Conservation (phyloP, 2,113 vertebrate genomes). For the Beaufortia kweichowensis region DNA sequence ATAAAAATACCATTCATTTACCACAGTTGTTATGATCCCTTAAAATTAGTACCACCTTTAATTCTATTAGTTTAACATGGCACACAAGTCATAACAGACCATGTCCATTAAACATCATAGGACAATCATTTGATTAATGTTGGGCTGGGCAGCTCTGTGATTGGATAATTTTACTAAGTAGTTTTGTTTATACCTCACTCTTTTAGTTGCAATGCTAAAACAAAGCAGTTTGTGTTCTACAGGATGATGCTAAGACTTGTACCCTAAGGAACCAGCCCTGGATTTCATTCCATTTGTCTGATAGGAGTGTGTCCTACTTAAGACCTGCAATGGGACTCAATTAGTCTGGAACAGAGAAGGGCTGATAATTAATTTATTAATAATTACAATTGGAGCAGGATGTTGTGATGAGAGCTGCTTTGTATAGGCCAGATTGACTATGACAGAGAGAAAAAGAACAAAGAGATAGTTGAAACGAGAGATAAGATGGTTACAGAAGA, state of each 20-base stretch:
- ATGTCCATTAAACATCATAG: no score
- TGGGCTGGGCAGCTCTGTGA: neutral
- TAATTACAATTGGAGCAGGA: constrained; percentile 70
- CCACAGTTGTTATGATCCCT: no score
- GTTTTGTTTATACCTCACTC: constrained; percentile 1
- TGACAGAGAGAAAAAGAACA: constrained; percentile 56
- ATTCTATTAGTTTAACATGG: no score
- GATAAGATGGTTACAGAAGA: neutral
- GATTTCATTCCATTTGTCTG: constrained; percentile 75
- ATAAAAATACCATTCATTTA: no score
- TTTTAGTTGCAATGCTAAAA: constrained; percentile 37
- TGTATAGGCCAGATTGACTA: constrained; percentile 56
- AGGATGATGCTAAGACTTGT: constrained; percentile 61
- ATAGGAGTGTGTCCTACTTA: constrained; percentile 75
- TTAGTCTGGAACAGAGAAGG: constrained; percentile 75
- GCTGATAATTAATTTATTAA: constrained; percentile 78
- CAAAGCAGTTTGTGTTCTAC: constrained; percentile 61
- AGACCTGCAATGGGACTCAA: constrained; percentile 76
- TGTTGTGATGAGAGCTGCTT: constrained; percentile 68
- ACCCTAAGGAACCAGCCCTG: constrained; percentile 65
- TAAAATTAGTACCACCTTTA: no score
- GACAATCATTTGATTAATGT: no score
- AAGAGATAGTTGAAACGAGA: constrained; percentile 30
- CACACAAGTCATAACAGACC: no score
- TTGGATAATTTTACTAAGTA: neutral